Evolutionary conservation across 1,140 invertebrate genomes (phyloP), one percentile per base, ranked within the genome.

Genomic region (Cecropterus lyciades): DNA sequence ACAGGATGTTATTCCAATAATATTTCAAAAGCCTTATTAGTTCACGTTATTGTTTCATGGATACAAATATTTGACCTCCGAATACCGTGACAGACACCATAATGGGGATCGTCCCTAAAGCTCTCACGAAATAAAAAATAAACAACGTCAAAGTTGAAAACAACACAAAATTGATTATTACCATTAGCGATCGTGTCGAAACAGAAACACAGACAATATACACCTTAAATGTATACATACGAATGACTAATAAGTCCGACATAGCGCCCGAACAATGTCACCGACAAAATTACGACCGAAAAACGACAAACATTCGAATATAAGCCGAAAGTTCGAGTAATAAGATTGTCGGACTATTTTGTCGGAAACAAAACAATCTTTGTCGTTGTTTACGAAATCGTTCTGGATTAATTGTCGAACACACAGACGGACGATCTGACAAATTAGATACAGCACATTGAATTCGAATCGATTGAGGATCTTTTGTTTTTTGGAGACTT

Each of bases 361-460:
- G 4, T 24, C n/a, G 15, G 9, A 16, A 53, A 33, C 69, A 65
- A 30, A 3, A 20, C 45, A 72, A 60, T 27, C 52, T 76, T 57
- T 60, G 66, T 49, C 13, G 45, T 64, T 53, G 72, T 73, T 79
- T 76, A 74, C 75, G 70, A 84, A 82, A 84, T 84, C 79, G 73
- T 75, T 62, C 72, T 75, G 77, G 73, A 86, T 86, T 86, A 84
- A 86, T 86, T 77, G 82, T 74, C 70, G 65, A 67, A 79, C 73
- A 70, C 67, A 69, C 66, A 67, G 70, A 70, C 66, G 70, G 69
- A 75, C 75, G 73, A 76, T 71, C 82, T 84, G 82, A 86, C 80
- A 84, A 86, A 86, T 86, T 86, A 80, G 76, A 79, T 84, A 86
- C 84, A 86, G 70, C 75, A 72, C 68, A 76, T 79, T 78, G 76